A percentile compares a stretch with the other conserved stretches of the same genome.
Conservation (phyloP, 1,140 invertebrate species). For the Cephus cinctus region DNA sequence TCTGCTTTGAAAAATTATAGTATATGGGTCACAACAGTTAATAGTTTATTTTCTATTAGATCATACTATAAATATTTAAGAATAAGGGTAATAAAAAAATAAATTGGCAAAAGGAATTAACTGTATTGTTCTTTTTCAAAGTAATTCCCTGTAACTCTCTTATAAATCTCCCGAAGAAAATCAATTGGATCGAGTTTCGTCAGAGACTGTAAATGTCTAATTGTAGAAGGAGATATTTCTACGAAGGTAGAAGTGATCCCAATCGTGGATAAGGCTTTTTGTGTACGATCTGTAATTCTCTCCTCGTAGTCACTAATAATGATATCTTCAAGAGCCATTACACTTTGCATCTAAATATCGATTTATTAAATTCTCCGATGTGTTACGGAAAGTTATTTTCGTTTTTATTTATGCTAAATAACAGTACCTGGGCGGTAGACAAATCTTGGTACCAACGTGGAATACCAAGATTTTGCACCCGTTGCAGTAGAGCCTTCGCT, state of each 20-base stretch:
- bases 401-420: neutral
- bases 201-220: conserved; percentile 29
- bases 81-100: neutral
- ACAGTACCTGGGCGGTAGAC: conserved; percentile 42
- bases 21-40: neutral
- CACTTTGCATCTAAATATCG: conserved; percentile 24
- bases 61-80: conserved; percentile 3
- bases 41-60: conserved; percentile 1
- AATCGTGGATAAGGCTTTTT: conserved; percentile 29
- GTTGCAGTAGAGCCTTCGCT: neutral
- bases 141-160: conserved; percentile 37
- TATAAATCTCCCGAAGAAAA: conserved; percentile 45
- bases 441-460: conserved; percentile 50
- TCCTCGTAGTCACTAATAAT: conserved; percentile 39
- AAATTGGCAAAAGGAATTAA: conserved; percentile 20
- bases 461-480: neutral
- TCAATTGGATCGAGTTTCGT: conserved; percentile 28
- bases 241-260: conserved; percentile 41
- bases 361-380: conserved; percentile 4
- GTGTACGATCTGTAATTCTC: conserved; percentile 31
- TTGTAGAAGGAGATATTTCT: conserved; percentile 25
- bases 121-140: conserved; percentile 43
- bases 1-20: conserved; percentile 25
- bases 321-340: conserved; percentile 33
- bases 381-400: neutral